Evolutionary conservation across 1,140 invertebrate genomes (phyloP).

Genomic region (Ostrea edulis): DNA sequence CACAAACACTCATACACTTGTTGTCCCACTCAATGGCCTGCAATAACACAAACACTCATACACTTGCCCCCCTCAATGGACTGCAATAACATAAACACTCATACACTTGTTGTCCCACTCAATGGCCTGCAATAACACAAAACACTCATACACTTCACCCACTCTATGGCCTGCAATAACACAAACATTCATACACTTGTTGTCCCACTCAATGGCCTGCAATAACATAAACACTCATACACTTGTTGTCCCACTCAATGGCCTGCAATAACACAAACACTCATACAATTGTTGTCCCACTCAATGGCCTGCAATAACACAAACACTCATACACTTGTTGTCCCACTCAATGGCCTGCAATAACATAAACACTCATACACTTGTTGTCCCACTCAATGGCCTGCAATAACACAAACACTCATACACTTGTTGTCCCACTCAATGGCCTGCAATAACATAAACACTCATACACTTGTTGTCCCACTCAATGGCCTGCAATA

Average conservation of each 20-base stretch:
- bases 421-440: constrained; percentile 67
- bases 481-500: not conserved
- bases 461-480: constrained; percentile 69
- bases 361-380: not conserved
- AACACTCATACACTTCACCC: constrained; percentile 65
- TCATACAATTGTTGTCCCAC: constrained; percentile 70
- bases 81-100: not conserved
- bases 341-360: constrained; percentile 53
- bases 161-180: not conserved
- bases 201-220: constrained; percentile 67
- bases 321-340: constrained; percentile 59
- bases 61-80: constrained; percentile 64
- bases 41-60: not conserved
- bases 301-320: not conserved
- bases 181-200: constrained; percentile 50
- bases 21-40: constrained; percentile 69
- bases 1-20: constrained; percentile 27
- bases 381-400: constrained; percentile 70
- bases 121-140: not conserved
- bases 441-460: not conserved
- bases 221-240: not conserved
- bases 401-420: not conserved
- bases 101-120: constrained; percentile 70
- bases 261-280: not conserved
- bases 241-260: constrained; percentile 67